Base-by-base conservation (phyloP, 2,888 invertebrate species). In the Sinotaia quadrata region DNA sequence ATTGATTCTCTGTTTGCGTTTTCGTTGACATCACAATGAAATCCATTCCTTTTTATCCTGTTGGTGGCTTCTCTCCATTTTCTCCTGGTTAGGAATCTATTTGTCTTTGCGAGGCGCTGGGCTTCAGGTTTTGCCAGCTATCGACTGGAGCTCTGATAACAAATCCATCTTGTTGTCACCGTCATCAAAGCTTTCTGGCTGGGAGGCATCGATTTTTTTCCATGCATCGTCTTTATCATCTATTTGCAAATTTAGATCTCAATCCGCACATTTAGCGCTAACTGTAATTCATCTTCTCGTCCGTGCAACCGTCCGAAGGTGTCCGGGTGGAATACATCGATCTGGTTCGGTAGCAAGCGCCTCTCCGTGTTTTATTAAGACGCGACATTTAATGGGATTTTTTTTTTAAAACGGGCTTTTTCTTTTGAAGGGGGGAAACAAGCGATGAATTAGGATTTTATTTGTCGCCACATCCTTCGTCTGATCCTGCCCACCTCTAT, bases 1-100 rank as follows among this genome's bases (percentile, higher is more conserved):
- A 47, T 47, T 47, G 47, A 47, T 47, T 47, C 47, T 47, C 47
- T 47, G 47, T 47, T 47, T 47, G 47, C 47, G 47, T 47, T 47
- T 47, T 47, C 12, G n/a, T n/a, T 7, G 21, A 47, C 47, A n/a
- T 47, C 47, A 47, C 47, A 47, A 47, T 47, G 21, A 47, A 47
- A 47, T 24, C 47, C 47, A 47, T 47, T 47, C 47, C 47, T 47
- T 47, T 47, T 47, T 21, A 47, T 47, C 24, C 47, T 24, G 47
- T 18, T 18, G 47, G 21, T 24, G 47, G 47, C 47, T 47, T 47
- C 24, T 47, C 47, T 47, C 47, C 47, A 47, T 47, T 47, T 47
- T 47, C 47, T 47, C 18, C 47, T 47, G 47, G 47, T 21, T 47
- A 47, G 21, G n/a, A 47, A 47, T 47, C 24, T 47, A 24, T 47